phyloP scores from a whole-genome alignment of 1,140 invertebrate species.

The Drosophila sechellia region DNA sequence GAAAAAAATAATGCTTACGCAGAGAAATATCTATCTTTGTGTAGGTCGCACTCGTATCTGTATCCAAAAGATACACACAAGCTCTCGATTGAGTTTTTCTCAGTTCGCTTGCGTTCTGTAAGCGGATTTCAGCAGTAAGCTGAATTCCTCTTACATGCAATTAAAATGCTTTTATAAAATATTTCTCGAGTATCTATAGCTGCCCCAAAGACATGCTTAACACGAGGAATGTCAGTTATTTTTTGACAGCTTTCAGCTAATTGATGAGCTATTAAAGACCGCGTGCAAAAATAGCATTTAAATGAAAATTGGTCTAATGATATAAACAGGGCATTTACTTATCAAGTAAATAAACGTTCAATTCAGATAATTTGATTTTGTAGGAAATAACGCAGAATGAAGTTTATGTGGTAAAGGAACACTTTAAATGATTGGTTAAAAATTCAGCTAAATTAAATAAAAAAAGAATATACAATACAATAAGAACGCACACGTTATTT shows the following conservation, averaged over 20 bases:
- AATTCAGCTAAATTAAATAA: no score
- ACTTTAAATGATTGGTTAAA: not conserved
- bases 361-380: constrained; percentile 1
- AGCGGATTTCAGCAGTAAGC: constrained; percentile 52
- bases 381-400: no score
- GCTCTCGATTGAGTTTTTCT: constrained; percentile 27
- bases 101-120: constrained; percentile 16
- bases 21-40: constrained; percentile 39
- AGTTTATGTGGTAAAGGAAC: not conserved
- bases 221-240: constrained; percentile 18
- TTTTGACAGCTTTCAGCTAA: constrained; percentile 49
- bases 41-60: constrained; percentile 9
- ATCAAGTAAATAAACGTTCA: not conserved
- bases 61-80: constrained; percentile 29
- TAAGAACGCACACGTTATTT: no score
- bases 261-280: constrained; percentile 35
- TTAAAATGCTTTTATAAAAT: constrained; percentile 53
- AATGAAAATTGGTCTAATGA: constrained; percentile 2
- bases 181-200: constrained; percentile 8
- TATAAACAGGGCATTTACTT: constrained; percentile 9
- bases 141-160: constrained; percentile 63
- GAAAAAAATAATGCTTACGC: constrained; percentile 57
- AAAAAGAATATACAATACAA: no score
- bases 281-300: constrained; percentile 29
- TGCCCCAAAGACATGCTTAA: constrained; percentile 4